Evolutionary conservation across 2,888 invertebrate species (phyloP).

Genomic region (Rhamphomyia laevipes): DNA sequence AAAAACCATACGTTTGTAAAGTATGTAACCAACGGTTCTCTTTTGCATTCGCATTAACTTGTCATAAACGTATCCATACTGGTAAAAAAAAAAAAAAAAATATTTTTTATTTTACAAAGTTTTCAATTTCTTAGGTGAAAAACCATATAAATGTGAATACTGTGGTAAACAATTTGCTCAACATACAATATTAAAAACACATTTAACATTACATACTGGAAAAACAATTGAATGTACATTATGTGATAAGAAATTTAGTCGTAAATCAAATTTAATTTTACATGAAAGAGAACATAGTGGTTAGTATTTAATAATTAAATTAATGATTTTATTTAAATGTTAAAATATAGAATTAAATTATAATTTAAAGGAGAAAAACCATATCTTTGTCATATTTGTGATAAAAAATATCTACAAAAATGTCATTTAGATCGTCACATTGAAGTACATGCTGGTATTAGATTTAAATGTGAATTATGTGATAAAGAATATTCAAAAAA

Average conservation of each 20-base stretch:
- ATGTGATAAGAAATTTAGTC: conserved; percentile 20
- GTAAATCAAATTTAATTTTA: conserved; percentile 19
- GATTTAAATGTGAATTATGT: conserved; percentile 18
- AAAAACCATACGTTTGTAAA: no score
- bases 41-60: no score
- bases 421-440: conserved; percentile 21
- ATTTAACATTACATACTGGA: conserved; percentile 19
- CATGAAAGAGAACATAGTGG: conserved; percentile 20
- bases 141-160: conserved; percentile 19
- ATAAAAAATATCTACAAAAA: conserved; percentile 18
- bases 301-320: no score
- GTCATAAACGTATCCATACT: no score
- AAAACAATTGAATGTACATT: conserved; percentile 19
- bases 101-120: no score
- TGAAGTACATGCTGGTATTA: conserved; percentile 18
- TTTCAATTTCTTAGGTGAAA: conserved; percentile 6
- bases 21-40: no score
- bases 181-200: conserved; percentile 18
- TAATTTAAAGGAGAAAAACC: conserved; percentile 13
- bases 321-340: no score
- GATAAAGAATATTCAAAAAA: conserved; percentile 19
- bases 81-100: no score
- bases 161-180: conserved; percentile 20
- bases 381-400: conserved; percentile 18
- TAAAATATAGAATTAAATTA: no score